Base-by-base conservation (phyloP, 2,888 invertebrate species). In the Autographa gamma region DNA sequence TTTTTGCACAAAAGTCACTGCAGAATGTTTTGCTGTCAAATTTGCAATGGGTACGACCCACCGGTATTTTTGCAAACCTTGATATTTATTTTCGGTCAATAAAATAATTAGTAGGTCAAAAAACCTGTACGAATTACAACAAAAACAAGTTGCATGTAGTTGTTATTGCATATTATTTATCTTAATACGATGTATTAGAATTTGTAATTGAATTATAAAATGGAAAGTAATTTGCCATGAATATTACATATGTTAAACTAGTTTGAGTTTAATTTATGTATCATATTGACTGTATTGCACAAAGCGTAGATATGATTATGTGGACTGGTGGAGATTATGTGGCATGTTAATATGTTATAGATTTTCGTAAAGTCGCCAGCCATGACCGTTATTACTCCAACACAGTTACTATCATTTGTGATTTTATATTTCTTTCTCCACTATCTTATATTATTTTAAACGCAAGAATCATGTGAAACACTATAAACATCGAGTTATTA, bases 51-150 rank as follows among this genome's bases (percentile, higher is more conserved):
- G 60, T 71, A n/a, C n/a, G n/a, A n/a, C n/a, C 71, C 66, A 69
- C 78, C 41, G 58, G 60, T 72, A n/a, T 68, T 64, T 67, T 72
- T 16, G 76, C 68, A 59, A 58, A 73, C 83, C 82, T 83, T 82
- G 82, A 63, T 70, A 54, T 80, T 73, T 76, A 80, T 73, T 59
- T 18, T 60, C 62, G 72, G 66, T 73, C 80, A 80, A 75, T 68
- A 60, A 72, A 78, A 82, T 72, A 63, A 71, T 62, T 41, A 58
- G 58, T 77, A 71, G 63, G 52, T 59, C 56, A 71, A 79, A 31
- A 78, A 80, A 78, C 82, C 71, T 71, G 77, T 71, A 70, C 62
- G 63, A n/a, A 58, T 76, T 71, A 65, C 66, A 19, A 66, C 8
- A 41, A 63, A 75, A 70, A 66, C 56, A 9, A 41, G 59, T 63